Conservation (phyloP, 2,113 vertebrate genomes). For the Nibea albiflora region DNA sequence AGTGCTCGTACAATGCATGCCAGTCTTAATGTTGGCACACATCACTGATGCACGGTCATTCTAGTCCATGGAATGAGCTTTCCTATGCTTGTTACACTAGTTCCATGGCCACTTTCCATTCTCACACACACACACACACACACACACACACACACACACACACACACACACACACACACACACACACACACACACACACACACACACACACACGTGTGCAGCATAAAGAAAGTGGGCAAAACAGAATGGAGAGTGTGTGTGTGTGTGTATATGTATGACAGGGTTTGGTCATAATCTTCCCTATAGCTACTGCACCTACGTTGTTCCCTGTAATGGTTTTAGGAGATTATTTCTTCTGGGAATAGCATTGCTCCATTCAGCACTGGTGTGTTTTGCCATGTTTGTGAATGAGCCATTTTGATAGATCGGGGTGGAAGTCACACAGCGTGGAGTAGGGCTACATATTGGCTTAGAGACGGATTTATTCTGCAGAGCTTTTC, state of each 20-base stretch:
- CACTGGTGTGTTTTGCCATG: slow-evolving; percentile 59
- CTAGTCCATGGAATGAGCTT: slow-evolving; percentile 50
- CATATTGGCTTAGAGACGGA: slow-evolving; percentile 77
- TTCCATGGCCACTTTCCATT: slow-evolving; percentile 44
- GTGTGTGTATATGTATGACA: background rate
- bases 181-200: too few relatives aligned
- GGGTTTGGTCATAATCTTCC: slow-evolving; percentile 74
- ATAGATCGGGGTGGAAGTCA: slow-evolving; percentile 67
- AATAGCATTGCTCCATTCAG: slow-evolving; percentile 75
- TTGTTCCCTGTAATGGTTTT: slow-evolving; percentile 83
- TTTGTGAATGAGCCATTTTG: slow-evolving; percentile 77
- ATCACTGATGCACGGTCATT: background rate
- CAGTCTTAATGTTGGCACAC: slow-evolving; percentile 20
- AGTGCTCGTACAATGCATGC: background rate
- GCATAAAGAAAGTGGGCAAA: slow-evolving; percentile 48
- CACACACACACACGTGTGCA: background rate
- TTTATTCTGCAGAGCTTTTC: slow-evolving; percentile 75
- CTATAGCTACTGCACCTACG: slow-evolving; percentile 75
- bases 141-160: background rate
- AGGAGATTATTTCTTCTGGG: slow-evolving; percentile 81
- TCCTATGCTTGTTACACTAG: slow-evolving; percentile 56
- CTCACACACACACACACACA: slow-evolving; percentile 23
- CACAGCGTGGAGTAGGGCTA: slow-evolving; percentile 58
- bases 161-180: background rate
- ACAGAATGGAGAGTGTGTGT: slow-evolving; percentile 29